Evolutionary conservation across 2,113 vertebrate genomes (phyloP), one percentile per base, ranked within the genome.

Genomic region (Amblyopsis rosae): DNA sequence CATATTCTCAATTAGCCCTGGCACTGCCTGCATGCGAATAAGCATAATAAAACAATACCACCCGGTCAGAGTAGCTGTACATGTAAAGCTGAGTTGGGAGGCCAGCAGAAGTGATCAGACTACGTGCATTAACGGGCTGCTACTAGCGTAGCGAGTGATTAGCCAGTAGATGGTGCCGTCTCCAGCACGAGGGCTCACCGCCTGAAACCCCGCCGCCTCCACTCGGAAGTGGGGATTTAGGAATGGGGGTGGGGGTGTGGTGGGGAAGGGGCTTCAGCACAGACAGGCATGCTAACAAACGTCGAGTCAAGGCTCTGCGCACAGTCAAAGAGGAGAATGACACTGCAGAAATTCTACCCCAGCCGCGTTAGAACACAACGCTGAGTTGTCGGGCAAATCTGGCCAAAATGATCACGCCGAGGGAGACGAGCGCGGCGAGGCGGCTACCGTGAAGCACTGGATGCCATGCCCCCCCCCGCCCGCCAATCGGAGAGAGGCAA

Each of bases 141-240:
- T 55, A 66, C 77, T 77, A 72, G 87, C 79, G 79, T 45, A 73
- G 84, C 13, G 6, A 85, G 50, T 82, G 76, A 91, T 89, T 85
- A 92, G 62, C 92, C 92, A 92, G 91, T 84, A 93, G 92, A 88
- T 93, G 91, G 92, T 85, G 92, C 90, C 69, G 80, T 89, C 71
- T 79, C 60, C 86, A 88, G 76, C 76, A 74, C 16, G 9, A 65
- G 49, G 11, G 7, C 50, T 56, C 51, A 26, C 35, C 32, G 19
- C 48, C 33, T 6, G 32, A 61, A 59, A 70, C n/a, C 49, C 49
- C 46, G 66, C 1, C 62, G 26, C 62, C n/a, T n/a, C 12, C 60
- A 41, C 70, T 76, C 2, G 26, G 26, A 26, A 26, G 26, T 26
- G 26, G 26, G 26, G 26, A 26, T 26, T 26, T 26, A 3, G 26